Conservation (phyloP, 1,140 invertebrate species). For the Sesamia nonagrioides region DNA sequence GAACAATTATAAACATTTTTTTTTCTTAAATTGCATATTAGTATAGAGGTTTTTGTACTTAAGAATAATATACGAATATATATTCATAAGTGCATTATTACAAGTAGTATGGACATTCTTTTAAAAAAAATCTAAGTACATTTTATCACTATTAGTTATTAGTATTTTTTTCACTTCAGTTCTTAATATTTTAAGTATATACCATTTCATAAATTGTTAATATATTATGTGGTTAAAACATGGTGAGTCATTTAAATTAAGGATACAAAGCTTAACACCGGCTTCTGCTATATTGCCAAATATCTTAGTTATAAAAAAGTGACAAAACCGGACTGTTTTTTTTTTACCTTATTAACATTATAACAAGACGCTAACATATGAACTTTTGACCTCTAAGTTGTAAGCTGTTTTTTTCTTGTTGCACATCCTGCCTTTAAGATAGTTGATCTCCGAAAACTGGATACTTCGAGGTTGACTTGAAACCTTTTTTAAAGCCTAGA, state of each 20-base stretch:
- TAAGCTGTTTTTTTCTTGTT: not conserved
- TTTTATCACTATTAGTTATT: no score
- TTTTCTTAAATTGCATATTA: no score
- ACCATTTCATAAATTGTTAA: not conserved
- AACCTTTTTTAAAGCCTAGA: not conserved
- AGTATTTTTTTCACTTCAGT: not conserved
- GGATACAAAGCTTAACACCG: slow-evolving; percentile 7
- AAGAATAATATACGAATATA: no score
- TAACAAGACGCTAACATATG: not conserved
- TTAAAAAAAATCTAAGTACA: no score
- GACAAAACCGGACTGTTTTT: slow-evolving; percentile 11
- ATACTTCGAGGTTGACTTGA: slow-evolving; percentile 25
- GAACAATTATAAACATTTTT: no score
- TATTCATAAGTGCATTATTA: no score
- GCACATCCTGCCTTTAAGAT: slow-evolving; percentile 20
- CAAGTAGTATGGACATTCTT: no score
- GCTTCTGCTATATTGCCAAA: not conserved
- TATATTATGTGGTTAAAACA: not conserved
- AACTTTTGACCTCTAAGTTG: slow-evolving; percentile 15
- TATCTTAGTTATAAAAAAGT: slow-evolving; percentile 20
- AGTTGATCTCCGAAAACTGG: slow-evolving; percentile 30
- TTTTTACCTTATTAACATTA: slow-evolving; percentile 34
- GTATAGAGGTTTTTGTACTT: no score
- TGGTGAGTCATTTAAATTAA: not conserved
- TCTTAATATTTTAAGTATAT: not conserved